Base-by-base conservation (phyloP, 2,888 invertebrate genomes). In the Tetheella fluctuosa region DNA sequence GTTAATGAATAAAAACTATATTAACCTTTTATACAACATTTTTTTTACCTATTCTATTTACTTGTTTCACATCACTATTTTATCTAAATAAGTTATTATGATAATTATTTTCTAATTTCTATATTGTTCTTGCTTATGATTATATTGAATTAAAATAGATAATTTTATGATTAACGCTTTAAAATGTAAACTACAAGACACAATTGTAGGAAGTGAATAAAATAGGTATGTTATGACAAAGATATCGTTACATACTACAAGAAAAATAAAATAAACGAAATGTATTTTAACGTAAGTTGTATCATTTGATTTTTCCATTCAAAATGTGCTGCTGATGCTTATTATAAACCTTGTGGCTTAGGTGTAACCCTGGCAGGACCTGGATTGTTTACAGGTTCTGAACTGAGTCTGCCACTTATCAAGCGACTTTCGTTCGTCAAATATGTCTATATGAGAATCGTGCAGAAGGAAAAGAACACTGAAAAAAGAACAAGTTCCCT, bases 161-260 rank as follows among this genome's bases (percentile, higher is more conserved):
- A 64, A 61, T 73, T 68, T 63, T 73, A 71, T 68, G 68, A 64
- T 68, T 62, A 63, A 73, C 76, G 74, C 76, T 74, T 76, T 74
- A 74, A 73, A n/a, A 65, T 65, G 64, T 71, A 68, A 67, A 68
- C 65, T 69, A 76, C 69, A 73, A 73, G 63, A 67, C 64, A 65
- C 2, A 13, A 61, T 59, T 65, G 60, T 63, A 62, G 10, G 20
- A 48, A 48, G 20, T 8, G 48, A 48, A 48, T 48, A 42, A 6
- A 17, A n/a, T n/a, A n/a, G n/a, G 42, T 42, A 48, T 48, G 48
- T 2, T 48, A 69, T 68, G 61, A 55, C 56, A 66, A 61, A 39
- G 52, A 55, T 23, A 23, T 39, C 37, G 17, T 34, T 52, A 57
- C 23, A 25, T 39, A 28, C 57, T 20, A 23, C n/a, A 34, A n/a